Evolutionary conservation across 2,113 vertebrate species (phyloP).

Genomic region (Mormoops blainvillei): DNA sequence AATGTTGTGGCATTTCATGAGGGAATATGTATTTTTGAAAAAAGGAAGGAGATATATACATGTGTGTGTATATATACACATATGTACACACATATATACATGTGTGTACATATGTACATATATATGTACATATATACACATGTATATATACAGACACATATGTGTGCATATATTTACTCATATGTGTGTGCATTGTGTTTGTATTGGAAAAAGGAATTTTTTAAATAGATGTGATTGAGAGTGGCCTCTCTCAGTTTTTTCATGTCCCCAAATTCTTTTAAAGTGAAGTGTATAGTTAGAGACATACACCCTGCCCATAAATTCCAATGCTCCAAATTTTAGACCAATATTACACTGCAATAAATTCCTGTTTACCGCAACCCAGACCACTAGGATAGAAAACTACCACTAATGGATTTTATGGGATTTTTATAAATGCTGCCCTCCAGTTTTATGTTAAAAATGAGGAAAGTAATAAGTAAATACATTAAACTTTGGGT

Average conservation of each 20-base stretch:
- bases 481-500: background rate
- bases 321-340: background rate
- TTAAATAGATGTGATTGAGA: background rate
- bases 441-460: background rate
- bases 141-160: no score
- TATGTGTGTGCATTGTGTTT: background rate
- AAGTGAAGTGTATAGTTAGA: background rate
- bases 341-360: background rate
- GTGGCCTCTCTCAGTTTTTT: background rate
- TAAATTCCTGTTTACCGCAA: constrained; percentile 37
- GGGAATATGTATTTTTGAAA: background rate
- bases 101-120: no score
- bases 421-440: background rate
- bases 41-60: background rate
- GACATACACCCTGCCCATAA: background rate
- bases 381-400: background rate
- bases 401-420: background rate
- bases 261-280: background rate
- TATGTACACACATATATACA: no score
- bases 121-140: background rate
- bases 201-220: background rate
- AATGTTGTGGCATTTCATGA: background rate
- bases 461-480: background rate
- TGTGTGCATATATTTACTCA: background rate
- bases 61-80: background rate